Evolutionary conservation across 2,113 vertebrate genomes (phyloP).

Genomic region (Takifugu bimaculatus): DNA sequence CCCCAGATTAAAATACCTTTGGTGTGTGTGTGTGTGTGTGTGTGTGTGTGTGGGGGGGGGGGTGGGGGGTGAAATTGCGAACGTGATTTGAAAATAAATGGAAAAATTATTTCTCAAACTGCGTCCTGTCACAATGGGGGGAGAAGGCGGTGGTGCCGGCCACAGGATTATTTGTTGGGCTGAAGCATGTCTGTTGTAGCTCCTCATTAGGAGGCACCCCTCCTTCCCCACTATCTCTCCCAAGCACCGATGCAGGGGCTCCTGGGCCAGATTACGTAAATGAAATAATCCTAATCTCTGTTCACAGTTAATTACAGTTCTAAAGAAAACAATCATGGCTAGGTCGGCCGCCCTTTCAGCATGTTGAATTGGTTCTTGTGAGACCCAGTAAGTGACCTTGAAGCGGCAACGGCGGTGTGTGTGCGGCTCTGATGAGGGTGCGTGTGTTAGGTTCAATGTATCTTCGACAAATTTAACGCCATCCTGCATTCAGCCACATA

Average conservation of each 20-base stretch:
- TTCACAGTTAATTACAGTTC: conserved; percentile 60
- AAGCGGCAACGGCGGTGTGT: conserved; percentile 13
- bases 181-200: conserved; percentile 33
- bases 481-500: neutral
- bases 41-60: too few species aligned
- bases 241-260: conserved; percentile 45
- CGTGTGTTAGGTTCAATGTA: conserved; percentile 3
- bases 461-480: neutral
- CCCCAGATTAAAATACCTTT: conserved; percentile 61
- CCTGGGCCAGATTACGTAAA: conserved; percentile 63
- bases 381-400: conserved; percentile 52
- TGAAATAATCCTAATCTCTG: conserved; percentile 68
- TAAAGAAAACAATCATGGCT: conserved; percentile 52
- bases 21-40: conserved; percentile 23
- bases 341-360: conserved; percentile 25
- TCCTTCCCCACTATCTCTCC: conserved; percentile 35
- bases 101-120: conserved; percentile 63
- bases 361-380: conserved; percentile 18
- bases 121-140: conserved; percentile 49
- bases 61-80: conserved; percentile 49
- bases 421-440: neutral
- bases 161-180: conserved; percentile 61
- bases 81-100: conserved; percentile 69
- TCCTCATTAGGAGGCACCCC: conserved; percentile 59
- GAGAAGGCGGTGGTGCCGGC: conserved; percentile 53